A percentile compares a stretch with the other conserved stretches of the same genome.
These are phyloP conservation scores for Daboia siamensis DNA, from an alignment of 2,113 vertebrate genomes.

Conservation along the genomic window DNA sequence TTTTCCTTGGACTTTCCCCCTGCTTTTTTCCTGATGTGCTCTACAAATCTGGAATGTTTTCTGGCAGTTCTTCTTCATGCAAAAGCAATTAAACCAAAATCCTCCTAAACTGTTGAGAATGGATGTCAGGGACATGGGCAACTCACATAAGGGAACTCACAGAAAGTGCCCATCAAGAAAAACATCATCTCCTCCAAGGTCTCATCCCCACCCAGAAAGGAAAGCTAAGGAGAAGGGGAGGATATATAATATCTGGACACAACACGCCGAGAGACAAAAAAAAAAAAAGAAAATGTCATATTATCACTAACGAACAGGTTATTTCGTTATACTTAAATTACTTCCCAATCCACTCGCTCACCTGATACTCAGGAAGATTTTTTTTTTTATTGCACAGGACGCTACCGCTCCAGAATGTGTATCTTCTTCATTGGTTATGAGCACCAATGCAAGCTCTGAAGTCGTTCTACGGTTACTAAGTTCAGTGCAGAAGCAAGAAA, in stretches of 20 bases:
- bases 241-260: neutral
- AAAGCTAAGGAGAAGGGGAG: neutral
- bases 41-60: neutral
- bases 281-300: neutral
- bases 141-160: neutral
- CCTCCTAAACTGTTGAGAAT: neutral
- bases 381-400: neutral
- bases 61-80: neutral
- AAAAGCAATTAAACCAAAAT: neutral
- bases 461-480: neutral
- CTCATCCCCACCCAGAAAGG: neutral
- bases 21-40: neutral
- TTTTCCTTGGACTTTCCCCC: neutral
- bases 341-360: neutral
- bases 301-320: neutral
- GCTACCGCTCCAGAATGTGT: neutral
- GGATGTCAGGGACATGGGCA: neutral
- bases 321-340: neutral
- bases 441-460: neutral
- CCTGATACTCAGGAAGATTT: neutral
- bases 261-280: neutral
- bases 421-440: neutral
- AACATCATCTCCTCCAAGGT: neutral
- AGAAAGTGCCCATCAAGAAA: neutral
- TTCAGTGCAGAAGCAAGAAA: neutral